These are phyloP conservation scores for Pterophyllum scalare DNA, from an alignment of 2,113 vertebrate species.

Conservation along the genomic window DNA sequence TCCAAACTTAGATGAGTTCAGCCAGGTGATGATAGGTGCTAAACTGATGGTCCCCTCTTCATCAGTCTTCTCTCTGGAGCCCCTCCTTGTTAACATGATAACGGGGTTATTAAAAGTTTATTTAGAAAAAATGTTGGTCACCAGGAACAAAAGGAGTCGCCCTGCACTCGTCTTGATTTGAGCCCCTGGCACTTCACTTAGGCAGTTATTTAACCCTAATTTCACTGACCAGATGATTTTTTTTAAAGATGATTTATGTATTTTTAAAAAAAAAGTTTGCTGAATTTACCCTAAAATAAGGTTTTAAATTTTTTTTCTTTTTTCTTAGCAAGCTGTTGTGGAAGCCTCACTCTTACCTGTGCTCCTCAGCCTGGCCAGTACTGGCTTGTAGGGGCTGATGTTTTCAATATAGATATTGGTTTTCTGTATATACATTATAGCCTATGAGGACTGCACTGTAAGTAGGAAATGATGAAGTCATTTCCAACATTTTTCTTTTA, in stretches of 20 bases:
- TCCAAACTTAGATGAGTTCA: no score
- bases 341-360: background rate
- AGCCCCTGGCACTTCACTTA: no score
- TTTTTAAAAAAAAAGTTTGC: background rate
- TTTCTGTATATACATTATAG: background rate
- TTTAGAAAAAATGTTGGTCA: background rate
- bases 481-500: background rate
- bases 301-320: no score
- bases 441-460: background rate
- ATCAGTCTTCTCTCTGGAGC: no score
- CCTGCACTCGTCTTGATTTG: no score
- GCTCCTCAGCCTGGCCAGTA: background rate
- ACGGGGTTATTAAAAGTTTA: background rate
- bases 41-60: no score
- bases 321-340: background rate
- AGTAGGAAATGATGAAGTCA: background rate
- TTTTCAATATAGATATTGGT: background rate
- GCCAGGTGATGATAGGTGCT: no score
- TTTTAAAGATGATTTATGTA: background rate
- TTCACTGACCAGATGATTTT: background rate
- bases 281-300: no score
- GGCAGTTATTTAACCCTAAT: no score
- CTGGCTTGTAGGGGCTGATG: background rate
- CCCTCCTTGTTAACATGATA: background rate
- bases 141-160: no score